Conservation (phyloP, 1,140 invertebrate species). For the Melanaphis sacchari region DNA sequence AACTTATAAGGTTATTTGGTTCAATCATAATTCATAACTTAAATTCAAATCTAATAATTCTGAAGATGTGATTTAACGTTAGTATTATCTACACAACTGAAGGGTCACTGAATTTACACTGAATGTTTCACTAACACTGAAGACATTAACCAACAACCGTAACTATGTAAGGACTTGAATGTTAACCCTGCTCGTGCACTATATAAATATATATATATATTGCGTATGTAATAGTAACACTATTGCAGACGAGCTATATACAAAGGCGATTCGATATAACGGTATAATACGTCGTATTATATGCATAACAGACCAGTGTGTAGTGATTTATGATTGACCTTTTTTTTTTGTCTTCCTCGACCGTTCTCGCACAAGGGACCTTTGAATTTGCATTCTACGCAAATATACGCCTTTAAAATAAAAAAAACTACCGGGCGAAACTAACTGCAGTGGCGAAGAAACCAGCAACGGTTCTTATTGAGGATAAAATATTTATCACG, state of each 20-base stretch:
- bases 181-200: background rate
- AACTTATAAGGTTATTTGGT: background rate
- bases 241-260: background rate
- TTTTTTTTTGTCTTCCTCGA: background rate
- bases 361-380: background rate
- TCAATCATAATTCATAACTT: background rate
- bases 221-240: background rate
- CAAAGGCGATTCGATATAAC: background rate
- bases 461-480: background rate
- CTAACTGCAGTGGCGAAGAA: background rate
- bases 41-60: background rate
- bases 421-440: background rate
- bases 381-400: background rate
- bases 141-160: background rate
- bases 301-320: background rate
- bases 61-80: background rate
- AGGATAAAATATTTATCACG: background rate
- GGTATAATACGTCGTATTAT: background rate
- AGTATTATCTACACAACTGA: background rate
- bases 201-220: background rate
- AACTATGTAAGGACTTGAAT: background rate
- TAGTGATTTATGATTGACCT: slow-evolving; percentile 9
- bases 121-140: background rate
- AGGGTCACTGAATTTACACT: background rate
- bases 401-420: slow-evolving; percentile 5